Percentiles rank a stretch among this genome's conserved stretches.
phyloP scores from a whole-genome alignment of 2,797 vertebrate genomes.

The Pagetopsis macropterus region DNA sequence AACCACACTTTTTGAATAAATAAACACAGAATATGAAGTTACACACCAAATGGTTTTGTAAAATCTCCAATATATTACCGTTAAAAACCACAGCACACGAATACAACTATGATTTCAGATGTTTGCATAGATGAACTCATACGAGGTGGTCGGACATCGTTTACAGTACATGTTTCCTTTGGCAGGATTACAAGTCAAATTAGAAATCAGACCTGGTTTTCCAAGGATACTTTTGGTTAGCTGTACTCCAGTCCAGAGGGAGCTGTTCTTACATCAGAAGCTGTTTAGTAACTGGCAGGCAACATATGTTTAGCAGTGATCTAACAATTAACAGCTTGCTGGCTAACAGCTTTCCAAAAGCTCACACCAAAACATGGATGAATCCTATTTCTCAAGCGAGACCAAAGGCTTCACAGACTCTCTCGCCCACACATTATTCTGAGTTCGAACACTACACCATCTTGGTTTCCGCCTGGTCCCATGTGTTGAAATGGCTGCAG shows the following conservation, averaged over 20 bases:
- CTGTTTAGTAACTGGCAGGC: too few species aligned
- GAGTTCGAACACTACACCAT: too few species aligned
- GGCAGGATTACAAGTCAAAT: too few species aligned
- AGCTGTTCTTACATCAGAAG: background rate
- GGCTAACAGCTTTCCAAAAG: background rate
- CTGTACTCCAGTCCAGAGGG: background rate
- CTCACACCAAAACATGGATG: background rate
- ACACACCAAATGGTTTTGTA: background rate
- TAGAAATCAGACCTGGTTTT: too few species aligned
- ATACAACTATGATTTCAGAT: too few species aligned
- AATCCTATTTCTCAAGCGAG: background rate
- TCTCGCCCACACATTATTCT: background rate
- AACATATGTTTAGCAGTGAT: background rate
- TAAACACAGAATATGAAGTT: background rate
- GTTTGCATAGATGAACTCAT: too few species aligned
- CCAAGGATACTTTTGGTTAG: too few species aligned
- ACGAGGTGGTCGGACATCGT: too few species aligned
- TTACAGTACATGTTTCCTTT: too few species aligned
- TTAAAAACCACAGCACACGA: background rate
- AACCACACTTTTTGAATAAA: background rate
- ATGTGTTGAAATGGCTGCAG: too few species aligned
- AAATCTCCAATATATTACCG: background rate
- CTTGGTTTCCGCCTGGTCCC: too few species aligned
- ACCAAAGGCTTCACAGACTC: background rate
- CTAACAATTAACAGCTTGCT: background rate